phyloP scores from a whole-genome alignment of 2,113 vertebrate genomes.

The Pluvialis apricaria region DNA sequence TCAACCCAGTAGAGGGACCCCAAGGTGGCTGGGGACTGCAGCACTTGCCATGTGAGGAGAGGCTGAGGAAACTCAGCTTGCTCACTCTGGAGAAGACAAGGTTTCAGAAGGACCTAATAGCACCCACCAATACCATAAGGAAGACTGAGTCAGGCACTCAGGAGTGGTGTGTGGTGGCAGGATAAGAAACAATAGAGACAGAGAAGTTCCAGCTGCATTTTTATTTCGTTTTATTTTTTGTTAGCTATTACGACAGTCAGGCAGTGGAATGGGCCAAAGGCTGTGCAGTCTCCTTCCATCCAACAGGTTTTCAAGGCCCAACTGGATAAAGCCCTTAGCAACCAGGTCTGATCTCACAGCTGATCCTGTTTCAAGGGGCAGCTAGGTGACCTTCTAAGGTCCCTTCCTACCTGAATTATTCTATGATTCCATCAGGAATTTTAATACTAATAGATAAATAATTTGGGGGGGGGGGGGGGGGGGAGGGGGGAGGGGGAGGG shows the following conservation, averaged over 20 bases:
- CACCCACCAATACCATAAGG: not conserved
- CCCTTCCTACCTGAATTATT: not conserved
- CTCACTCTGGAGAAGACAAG: not conserved
- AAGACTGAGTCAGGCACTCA: not conserved
- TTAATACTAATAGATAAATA: not conserved
- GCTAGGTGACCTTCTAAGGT: not conserved
- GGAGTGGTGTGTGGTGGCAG: not conserved
- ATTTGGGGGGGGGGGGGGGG: too few species aligned
- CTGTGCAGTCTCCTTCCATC: not conserved
- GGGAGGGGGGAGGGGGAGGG: too few species aligned
- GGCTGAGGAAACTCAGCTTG: not conserved
- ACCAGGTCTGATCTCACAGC: not conserved
- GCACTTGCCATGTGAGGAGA: not conserved
- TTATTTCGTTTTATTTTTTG: not conserved
- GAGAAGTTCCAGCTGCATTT: not conserved
- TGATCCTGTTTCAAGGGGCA: not conserved
- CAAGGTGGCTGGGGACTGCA: not conserved
- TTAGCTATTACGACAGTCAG: not conserved
- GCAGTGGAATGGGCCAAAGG: not conserved
- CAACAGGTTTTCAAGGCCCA: not conserved
- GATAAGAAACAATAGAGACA: not conserved
- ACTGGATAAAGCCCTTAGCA: not conserved
- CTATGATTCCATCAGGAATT: not conserved
- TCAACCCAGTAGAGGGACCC: not conserved
- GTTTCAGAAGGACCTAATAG: not conserved